A percentile compares a stretch with the other conserved stretches of the same genome.
Conservation (phyloP, 1,140 invertebrate species). For the Drosophila subobscura region DNA sequence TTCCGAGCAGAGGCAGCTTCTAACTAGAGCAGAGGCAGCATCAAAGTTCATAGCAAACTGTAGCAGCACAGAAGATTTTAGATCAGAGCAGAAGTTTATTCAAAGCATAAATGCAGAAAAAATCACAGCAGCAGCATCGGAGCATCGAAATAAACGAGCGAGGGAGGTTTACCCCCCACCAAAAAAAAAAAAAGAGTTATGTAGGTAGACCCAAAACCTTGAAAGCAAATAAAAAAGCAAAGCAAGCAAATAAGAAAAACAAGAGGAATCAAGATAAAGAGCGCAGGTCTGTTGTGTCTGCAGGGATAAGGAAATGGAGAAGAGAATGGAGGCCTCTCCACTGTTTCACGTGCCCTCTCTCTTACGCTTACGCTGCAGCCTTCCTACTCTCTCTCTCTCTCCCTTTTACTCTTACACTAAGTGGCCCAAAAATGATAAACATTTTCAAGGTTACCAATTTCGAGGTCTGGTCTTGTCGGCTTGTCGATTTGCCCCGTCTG, state of each 20-base stretch:
- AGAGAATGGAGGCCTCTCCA: constrained; percentile 2
- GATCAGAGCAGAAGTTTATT: no score
- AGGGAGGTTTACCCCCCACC: not conserved
- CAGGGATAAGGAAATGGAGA: constrained; percentile 37
- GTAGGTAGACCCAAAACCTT: constrained; percentile 48
- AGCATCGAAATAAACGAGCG: no score
- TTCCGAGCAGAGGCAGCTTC: no score
- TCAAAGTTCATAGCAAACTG: no score
- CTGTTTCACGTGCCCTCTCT: not conserved
- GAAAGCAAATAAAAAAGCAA: constrained; percentile 22
- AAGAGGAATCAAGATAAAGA: constrained; percentile 20
- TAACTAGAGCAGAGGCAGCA: no score
- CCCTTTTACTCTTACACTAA: constrained; percentile 1
- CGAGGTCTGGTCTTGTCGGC: no score
- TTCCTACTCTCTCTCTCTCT: not conserved
- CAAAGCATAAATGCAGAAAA: no score
- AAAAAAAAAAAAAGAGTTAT: constrained; percentile 10
- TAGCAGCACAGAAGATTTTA: no score
- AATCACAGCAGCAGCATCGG: no score
- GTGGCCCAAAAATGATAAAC: constrained; percentile 42
- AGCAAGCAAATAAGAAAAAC: not conserved
- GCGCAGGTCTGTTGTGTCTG: not conserved
- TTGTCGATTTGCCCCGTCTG: not conserved
- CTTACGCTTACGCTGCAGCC: not conserved
- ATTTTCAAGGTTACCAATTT: constrained; percentile 51